Base-by-base conservation (phyloP, 2,888 invertebrate species). In the Cantharis lateralis region DNA sequence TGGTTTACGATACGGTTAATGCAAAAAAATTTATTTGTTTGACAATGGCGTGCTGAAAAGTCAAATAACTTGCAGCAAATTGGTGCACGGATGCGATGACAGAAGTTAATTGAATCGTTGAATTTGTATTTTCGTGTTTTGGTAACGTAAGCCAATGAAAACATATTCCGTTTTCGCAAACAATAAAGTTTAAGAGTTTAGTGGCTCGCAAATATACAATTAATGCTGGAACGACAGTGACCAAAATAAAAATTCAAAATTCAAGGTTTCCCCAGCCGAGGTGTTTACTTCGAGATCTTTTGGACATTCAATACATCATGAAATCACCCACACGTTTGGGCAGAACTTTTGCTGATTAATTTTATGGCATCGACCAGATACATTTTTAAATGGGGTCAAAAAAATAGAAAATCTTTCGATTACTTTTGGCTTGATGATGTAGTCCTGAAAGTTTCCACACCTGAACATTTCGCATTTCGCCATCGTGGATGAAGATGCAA, bases 111-210 rank as follows among this genome's bases (percentile, higher is more conserved):
- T 79, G 76, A 77, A 74, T 71, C 28, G 63, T 32, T 62, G 72
- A 79, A 71, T 76, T 79, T 63, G 61, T 75, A 71, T 74, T 68
- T 68, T 71, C 74, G 70, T 77, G 79, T 79, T 79, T 77, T 74
- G 71, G 76, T 69, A 66, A 68, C 68, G 63, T 28, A 66, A 66
- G 79, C 79, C 79, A 79, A 79, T 74, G 70, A 73, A 79, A 79
- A 79, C 79, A 79, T 78, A 70, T 71, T 70, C 71, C 48, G 72
- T 72, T 78, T 76, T 71, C 10, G 68, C 68, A 71, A 77, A 75
- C 70, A 63, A 70, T 73, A 77, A 77, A 74, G 62, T 74, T 69
- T 62, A 63, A 70, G 15, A 20, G 68, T 24, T 71, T 72, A 26
- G 15, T 28, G 61, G 63, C 74, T 69, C 74, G 24, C 74, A 69